Evolutionary conservation across 2,113 vertebrate species (phyloP), one percentile per base, ranked within the genome.

Genomic region (Formicarius rufipectus): DNA sequence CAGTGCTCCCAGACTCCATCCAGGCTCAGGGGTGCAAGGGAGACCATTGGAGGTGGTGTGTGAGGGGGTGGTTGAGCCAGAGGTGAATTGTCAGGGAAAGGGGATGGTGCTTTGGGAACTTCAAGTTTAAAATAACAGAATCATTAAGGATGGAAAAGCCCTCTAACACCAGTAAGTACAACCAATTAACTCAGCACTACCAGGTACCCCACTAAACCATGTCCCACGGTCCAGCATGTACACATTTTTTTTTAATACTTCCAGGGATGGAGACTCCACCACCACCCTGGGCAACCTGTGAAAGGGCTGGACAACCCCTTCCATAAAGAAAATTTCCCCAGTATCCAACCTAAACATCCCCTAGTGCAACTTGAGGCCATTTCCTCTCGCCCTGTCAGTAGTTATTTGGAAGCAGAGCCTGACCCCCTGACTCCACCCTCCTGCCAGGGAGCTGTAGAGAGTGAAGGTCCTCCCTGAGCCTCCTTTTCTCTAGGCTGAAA

Each of bases 261-360:
- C 27, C 28, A 67, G 60, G 39, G 10, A 39, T n/a, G 7, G 8
- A 20, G 68, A 52, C 27, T 67, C 28, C 24, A 59, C 27, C 28
- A 37, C 28, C 50, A 37, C 18, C 33, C 22, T 80, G 22, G 27
- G 8, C 12, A 66, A 44, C 11, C 42, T 67, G 27, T 67, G n/a
- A 30, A 30, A 60, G 53, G 37, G 45, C 28, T 67, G 39, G 33
- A 75, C 45, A 75, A 59, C 33, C 60, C 52, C n/a, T n/a, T 39
- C 6, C 33, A 39, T n/a, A 7, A 74, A 58, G 35, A 58, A 64
- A 66, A 52, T 23, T 81, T 67, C 18, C 52, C 44, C 7, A 64
- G 50, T 14, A 58, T 37, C 35, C 50, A 44, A 0, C 59, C 18
- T 28, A 23, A 2, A 0, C 50, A 20, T 66, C 3, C 22, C 31